Conservation (phyloP, 37 sponge, comb jelly and placozoan species). For the Ephydatia muelleri region DNA sequence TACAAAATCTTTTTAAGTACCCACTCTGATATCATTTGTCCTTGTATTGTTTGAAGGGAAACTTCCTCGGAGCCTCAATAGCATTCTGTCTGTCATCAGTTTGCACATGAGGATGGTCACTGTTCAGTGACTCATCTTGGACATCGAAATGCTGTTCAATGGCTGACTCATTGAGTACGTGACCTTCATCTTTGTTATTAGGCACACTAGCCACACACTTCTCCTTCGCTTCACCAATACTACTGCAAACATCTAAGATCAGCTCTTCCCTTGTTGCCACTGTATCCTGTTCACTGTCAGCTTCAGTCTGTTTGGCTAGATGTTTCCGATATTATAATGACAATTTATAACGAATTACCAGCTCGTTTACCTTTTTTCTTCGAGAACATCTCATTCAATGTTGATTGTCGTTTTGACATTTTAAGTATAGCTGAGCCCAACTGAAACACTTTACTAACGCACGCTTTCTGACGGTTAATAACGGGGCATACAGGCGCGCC, state of each 20-base stretch:
- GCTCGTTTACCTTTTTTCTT: not conserved
- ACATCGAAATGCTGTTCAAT: not conserved
- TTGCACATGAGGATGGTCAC: not conserved
- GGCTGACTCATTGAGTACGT: not conserved
- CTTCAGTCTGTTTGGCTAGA: not conserved
- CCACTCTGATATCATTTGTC: not conserved
- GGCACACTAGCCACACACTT: slow-evolving; percentile 1
- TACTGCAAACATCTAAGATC: slow-evolving; percentile 1
- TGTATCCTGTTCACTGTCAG: not conserved
- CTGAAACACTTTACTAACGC: not conserved
- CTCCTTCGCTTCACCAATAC: not conserved
- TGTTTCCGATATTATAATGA: not conserved
- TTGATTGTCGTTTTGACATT: not conserved
- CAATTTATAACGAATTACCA: not conserved
- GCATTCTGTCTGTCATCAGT: not conserved
- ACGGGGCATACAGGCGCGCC: not conserved
- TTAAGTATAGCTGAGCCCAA: slow-evolving; percentile 1
- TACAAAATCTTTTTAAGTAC: slow-evolving; percentile 1
- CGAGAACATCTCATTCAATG: not conserved
- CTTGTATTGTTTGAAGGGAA: slow-evolving; percentile 1
- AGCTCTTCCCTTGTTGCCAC: not conserved
- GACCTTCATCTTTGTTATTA: not conserved
- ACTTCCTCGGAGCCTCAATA: not conserved
- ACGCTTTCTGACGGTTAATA: not conserved
- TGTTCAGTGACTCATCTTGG: not conserved